phyloP scores from a whole-genome alignment of 2,797 vertebrate genomes.

The Chelmon rostratus region DNA sequence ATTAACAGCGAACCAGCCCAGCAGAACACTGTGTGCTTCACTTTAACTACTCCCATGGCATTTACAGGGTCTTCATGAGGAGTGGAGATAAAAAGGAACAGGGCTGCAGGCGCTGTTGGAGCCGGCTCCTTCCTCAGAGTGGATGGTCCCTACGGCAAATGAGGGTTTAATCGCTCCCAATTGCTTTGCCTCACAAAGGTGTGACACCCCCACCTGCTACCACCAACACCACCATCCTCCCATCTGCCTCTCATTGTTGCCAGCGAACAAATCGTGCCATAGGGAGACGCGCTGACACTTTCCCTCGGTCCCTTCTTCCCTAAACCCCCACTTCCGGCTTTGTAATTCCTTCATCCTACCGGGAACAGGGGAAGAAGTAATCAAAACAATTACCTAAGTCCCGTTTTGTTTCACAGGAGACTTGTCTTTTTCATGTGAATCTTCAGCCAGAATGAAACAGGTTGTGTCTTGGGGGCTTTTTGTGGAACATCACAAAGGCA shows the following conservation, averaged over 20 bases:
- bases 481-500: constrained; percentile 71
- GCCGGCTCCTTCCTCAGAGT: constrained; percentile 54
- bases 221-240: constrained; percentile 43
- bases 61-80: constrained; percentile 63
- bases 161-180: constrained; percentile 77
- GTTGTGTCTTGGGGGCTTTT: constrained; percentile 66
- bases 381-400: constrained; percentile 79
- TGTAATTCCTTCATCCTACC: constrained; percentile 45
- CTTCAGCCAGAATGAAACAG: constrained; percentile 66
- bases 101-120: constrained; percentile 64
- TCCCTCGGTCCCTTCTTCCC: constrained; percentile 50
- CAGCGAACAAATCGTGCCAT: constrained; percentile 62
- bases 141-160: constrained; percentile 60
- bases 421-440: constrained; percentile 52
- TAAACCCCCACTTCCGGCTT: constrained; percentile 56
- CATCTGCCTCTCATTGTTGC: constrained; percentile 76
- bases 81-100: constrained; percentile 68
- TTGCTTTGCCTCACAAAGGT: constrained; percentile 77
- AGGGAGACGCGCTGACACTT: constrained; percentile 62
- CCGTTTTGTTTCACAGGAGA: constrained; percentile 58
- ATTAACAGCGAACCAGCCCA: constrained; percentile 35
- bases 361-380: constrained; percentile 61
- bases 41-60: constrained; percentile 66
- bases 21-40: constrained; percentile 54
- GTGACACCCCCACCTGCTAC: constrained; percentile 29